A percentile compares a stretch with the other conserved stretches of the same genome.
phyloP scores from a whole-genome alignment of 2,113 vertebrate genomes.

The Syngnathus typhle region DNA sequence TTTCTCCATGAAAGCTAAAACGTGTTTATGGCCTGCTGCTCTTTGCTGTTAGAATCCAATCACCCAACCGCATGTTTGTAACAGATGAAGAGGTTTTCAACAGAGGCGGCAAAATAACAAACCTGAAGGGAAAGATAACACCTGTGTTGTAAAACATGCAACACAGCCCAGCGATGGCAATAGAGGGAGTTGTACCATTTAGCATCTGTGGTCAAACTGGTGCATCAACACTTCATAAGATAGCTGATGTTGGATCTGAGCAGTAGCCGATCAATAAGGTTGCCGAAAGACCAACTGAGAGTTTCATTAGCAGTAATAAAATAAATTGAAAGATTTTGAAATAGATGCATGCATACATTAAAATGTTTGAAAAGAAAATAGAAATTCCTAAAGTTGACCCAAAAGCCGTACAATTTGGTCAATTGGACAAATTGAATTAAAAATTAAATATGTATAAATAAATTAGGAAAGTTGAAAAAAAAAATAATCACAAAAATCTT shows the following conservation, averaged over 20 bases:
- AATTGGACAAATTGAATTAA: no score
- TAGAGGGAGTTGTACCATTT: background rate
- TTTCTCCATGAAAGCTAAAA: background rate
- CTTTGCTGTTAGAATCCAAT: slow-evolving; percentile 6
- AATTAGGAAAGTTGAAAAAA: no score
- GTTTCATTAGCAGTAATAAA: no score
- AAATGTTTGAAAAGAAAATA: no score
- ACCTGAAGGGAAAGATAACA: slow-evolving; percentile 5
- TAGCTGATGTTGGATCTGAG: slow-evolving; percentile 3
- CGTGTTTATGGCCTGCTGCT: slow-evolving; percentile 2
- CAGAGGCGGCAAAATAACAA: background rate
- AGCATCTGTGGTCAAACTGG: slow-evolving; percentile 8
- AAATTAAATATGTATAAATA: no score
- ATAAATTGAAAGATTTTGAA: no score
- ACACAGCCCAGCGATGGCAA: background rate
- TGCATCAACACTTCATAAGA: background rate
- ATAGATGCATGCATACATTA: no score
- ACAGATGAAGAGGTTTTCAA: slow-evolving; percentile 16
- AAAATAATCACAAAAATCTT: no score
- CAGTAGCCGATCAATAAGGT: slow-evolving; percentile 14
- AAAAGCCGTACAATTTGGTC: no score
- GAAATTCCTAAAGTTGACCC: no score
- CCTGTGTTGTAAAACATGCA: background rate
- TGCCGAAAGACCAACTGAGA: background rate
- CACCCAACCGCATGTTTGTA: slow-evolving; percentile 4